Evolutionary conservation across 2,113 vertebrate genomes (phyloP).

Genomic region (Hypocryptadius cinnamomeus): DNA sequence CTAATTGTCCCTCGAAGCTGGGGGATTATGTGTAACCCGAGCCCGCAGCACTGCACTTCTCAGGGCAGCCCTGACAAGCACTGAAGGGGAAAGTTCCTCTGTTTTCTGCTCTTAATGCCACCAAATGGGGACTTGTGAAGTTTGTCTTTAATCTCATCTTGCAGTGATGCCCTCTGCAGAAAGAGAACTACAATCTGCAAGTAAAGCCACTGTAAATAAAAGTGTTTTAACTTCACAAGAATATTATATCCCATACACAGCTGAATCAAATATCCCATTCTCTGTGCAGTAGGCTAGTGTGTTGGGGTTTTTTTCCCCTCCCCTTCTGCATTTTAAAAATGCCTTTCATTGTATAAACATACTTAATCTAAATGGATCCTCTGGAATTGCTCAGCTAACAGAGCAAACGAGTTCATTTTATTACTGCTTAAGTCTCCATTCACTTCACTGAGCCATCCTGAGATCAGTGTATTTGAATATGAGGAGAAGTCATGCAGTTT

Average conservation of each 20-base stretch:
- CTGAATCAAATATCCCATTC: not conserved
- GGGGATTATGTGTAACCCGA: constrained; percentile 57
- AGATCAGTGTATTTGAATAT: not conserved
- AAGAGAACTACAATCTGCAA: not conserved
- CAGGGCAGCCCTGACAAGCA: not conserved
- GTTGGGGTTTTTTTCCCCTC: rapidly evolving
- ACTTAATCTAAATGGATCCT: not conserved
- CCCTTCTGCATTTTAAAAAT: not conserved
- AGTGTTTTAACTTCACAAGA: not conserved
- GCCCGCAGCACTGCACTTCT: not conserved
- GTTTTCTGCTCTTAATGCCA: not conserved
- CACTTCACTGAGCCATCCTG: not conserved
- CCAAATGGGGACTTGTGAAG: not conserved
- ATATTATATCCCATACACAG: not conserved
- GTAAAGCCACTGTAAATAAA: not conserved
- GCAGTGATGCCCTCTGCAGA: not conserved
- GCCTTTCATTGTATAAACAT: not conserved
- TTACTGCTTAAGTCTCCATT: not conserved
- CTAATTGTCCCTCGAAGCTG: constrained; percentile 46
- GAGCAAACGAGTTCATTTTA: not conserved
- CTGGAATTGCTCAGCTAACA: not conserved
- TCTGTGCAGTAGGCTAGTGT: not conserved
- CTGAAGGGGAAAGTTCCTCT: not conserved
- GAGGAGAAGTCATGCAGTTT: not conserved
- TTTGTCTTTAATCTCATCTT: not conserved